Base-by-base conservation (phyloP, 2,888 invertebrate species). In the Ditula angustiorana region DNA sequence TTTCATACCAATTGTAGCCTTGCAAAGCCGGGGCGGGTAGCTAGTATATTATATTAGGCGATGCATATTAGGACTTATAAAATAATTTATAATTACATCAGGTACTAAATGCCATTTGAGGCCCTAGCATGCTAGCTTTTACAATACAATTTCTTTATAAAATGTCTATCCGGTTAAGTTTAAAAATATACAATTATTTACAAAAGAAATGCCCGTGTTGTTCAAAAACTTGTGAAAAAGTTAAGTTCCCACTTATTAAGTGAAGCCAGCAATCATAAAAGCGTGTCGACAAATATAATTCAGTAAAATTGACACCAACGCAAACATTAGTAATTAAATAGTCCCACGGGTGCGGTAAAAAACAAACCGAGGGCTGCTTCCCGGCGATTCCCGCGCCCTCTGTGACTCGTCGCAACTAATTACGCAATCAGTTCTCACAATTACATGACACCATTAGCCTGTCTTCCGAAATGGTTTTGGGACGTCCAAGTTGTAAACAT, bases 361-460 rank as follows among this genome's bases (percentile, higher is more conserved):
- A 83, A 78, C 73, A 76, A 77, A 69, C 71, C 60, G 75, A 79
- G 86, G 89, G 87, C 19, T 26, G 49, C 2, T 28, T 28, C 28
- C 30, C 79, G 83, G 71, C 71, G 67, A 73, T 83, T 90, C 90
- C 87, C 91, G 89, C 90, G 90, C 90, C 90, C 92, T 82, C 81
- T 73, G 81, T 77, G 87, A 82, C 85, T 85, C 79, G 84, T 82
- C 87, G 86, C 83, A n/a, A 86, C 90, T 92, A 92, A 92, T 92
- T 90, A 91, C 80, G 73, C 86, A 86, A 87, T 89, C 87, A 90
- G 90, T 92, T 92, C 92, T 89, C 92, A 92, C 92, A 90, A 90
- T 91, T 90, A 90, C 75, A 74, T 77, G 80, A 80, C 83, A 80
- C 71, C 72, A 69, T 70, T 41, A 30, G 52, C 37, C 16, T 56